These are phyloP conservation scores for Scolopax bukidnonensis DNA, from an alignment of 2,797 vertebrate species.

Conservation along the genomic window DNA sequence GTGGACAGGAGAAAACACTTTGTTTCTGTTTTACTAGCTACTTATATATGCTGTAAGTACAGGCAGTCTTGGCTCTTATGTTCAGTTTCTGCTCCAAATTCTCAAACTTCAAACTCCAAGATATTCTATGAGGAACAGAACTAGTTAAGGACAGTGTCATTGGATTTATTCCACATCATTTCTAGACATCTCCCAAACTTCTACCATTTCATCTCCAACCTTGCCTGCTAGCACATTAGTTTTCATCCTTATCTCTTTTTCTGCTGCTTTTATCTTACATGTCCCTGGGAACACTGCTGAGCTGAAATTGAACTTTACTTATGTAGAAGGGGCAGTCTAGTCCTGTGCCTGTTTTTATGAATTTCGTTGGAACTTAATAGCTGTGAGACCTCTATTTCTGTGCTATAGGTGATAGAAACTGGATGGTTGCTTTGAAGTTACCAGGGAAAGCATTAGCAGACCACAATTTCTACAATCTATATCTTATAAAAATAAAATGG, in stretches of 20 bases:
- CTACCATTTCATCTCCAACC: neutral
- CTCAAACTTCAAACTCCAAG: neutral
- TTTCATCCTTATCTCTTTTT: neutral
- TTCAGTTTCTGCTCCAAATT: neutral
- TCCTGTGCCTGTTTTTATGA: neutral
- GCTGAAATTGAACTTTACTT: neutral
- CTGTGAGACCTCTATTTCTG: neutral
- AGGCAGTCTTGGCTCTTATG: neutral
- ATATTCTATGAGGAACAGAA: neutral
- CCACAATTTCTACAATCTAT: neutral
- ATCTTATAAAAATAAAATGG: neutral
- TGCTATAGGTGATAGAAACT: neutral
- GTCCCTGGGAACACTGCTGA: neutral
- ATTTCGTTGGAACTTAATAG: neutral
- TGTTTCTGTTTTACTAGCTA: neutral
- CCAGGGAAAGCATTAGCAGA: neutral
- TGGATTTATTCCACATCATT: neutral
- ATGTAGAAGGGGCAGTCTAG: neutral
- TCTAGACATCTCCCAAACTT: neutral
- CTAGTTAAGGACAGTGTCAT: neutral
- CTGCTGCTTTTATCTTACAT: neutral
- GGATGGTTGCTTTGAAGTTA: neutral
- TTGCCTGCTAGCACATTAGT: neutral
- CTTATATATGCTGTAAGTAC: neutral
- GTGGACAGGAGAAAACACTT: accelerated